Percentiles rank a stretch among this genome's conserved stretches.
phyloP scores from a whole-genome alignment of 2,888 invertebrate species.

The Acanthosepion lycidas region DNA sequence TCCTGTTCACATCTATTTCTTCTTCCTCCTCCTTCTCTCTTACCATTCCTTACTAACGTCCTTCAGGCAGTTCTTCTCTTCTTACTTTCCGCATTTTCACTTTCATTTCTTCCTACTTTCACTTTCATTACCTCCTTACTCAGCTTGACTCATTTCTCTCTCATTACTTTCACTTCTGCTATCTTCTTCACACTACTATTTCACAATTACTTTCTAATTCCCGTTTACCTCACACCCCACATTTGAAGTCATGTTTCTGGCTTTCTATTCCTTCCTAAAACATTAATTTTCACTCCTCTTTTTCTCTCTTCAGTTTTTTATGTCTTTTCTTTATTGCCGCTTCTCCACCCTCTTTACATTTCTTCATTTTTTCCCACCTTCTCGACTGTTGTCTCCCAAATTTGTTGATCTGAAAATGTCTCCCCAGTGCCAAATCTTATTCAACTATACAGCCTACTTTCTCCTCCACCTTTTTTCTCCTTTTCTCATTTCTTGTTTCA shows the following conservation, averaged over 20 bases:
- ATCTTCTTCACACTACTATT: too few relatives aligned
- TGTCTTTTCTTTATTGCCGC: not conserved
- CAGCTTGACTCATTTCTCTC: too few relatives aligned
- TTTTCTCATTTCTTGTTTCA: not conserved
- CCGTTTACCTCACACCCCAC: not conserved
- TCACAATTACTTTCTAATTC: too few relatives aligned
- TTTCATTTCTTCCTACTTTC: not conserved
- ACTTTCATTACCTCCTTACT: not conserved
- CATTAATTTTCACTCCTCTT: not conserved
- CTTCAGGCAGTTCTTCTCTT: not conserved
- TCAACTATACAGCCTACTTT: not conserved
- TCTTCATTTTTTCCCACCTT: not conserved
- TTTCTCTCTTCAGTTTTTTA: not conserved
- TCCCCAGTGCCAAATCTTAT: too few relatives aligned
- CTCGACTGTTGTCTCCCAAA: not conserved
- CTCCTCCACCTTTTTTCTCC: not conserved
- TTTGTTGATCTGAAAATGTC: too few relatives aligned
- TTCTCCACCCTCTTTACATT: not conserved
- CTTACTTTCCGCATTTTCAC: not conserved
- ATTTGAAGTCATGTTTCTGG: not conserved
- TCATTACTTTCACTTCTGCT: too few relatives aligned
- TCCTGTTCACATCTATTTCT: not conserved
- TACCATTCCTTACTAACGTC: not conserved
- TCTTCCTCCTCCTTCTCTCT: not conserved
- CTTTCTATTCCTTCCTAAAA: not conserved